Percentiles rank a stretch among this genome's conserved stretches.
These are phyloP conservation scores for Vicugna pacos DNA, from an alignment of 2,113 vertebrate species.

Conservation along the genomic window DNA sequence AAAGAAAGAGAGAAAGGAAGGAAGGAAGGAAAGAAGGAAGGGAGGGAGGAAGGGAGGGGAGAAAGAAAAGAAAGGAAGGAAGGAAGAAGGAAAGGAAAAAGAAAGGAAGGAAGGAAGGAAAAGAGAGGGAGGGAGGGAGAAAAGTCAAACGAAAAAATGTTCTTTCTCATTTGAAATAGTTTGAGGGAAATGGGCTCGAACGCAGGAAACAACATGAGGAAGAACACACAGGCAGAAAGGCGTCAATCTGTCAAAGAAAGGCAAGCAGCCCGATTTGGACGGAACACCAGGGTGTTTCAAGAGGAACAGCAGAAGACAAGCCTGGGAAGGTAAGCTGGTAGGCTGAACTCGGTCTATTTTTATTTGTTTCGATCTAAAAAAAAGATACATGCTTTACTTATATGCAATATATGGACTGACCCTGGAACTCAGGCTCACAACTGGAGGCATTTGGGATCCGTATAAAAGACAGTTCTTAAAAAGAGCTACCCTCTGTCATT, in stretches of 20 bases:
- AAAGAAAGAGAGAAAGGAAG: background rate
- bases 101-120: background rate
- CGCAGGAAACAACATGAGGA: background rate
- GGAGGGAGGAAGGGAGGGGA: background rate
- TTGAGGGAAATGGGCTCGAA: background rate
- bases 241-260: background rate
- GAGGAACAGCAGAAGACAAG: background rate
- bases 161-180: background rate
- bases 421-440: background rate
- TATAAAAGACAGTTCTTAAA: background rate
- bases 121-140: background rate
- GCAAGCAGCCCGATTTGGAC: background rate
- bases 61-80: background rate
- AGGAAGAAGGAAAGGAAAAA: background rate
- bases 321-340: background rate
- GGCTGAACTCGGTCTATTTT: background rate
- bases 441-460: background rate
- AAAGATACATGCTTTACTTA: background rate
- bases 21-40: background rate
- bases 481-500: background rate
- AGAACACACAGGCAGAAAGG: background rate
- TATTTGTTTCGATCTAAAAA: constrained; percentile 42
- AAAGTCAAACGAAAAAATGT: background rate
- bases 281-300: background rate
- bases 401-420: background rate